Percentiles rank a stretch among this genome's conserved stretches.
phyloP scores from a whole-genome alignment of 2,888 invertebrate genomes.

The Melinaea menophilus region DNA sequence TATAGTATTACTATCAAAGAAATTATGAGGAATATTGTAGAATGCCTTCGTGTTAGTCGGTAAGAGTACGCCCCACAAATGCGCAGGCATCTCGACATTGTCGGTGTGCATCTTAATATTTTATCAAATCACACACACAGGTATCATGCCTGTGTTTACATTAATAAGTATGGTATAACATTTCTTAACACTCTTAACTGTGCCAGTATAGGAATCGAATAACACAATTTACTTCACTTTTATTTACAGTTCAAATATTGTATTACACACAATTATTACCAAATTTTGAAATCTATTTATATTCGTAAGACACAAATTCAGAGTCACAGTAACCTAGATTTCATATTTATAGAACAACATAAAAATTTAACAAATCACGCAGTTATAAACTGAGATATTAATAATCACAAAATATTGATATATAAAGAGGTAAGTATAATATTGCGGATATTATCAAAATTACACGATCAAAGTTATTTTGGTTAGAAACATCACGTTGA shows the following conservation, averaged over 20 bases:
- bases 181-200: not conserved
- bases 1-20: conserved; percentile 54
- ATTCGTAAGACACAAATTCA: conserved; percentile 16
- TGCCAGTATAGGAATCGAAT: not conserved
- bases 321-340: conserved; percentile 14
- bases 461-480: conserved; percentile 18
- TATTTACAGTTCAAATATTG: no score
- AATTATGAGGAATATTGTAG: conserved; percentile 57
- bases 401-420: not conserved
- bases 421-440: not conserved
- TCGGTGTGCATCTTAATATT: conserved; percentile 53
- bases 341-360: conserved; percentile 4
- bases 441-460: not conserved
- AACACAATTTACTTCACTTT: not conserved
- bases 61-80: conserved; percentile 68
- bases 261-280: not conserved
- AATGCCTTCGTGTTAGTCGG: conserved; percentile 60
- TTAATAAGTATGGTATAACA: conserved; percentile 1
- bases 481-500: conserved; percentile 47
- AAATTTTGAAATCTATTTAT: not conserved
- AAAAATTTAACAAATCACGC: conserved; percentile 1
- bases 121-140: conserved; percentile 22
- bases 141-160: not conserved
- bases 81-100: conserved; percentile 66
- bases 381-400: not conserved